Base-by-base conservation (phyloP, 2,888 invertebrate species). In the Drosophila heteroneura region DNA sequence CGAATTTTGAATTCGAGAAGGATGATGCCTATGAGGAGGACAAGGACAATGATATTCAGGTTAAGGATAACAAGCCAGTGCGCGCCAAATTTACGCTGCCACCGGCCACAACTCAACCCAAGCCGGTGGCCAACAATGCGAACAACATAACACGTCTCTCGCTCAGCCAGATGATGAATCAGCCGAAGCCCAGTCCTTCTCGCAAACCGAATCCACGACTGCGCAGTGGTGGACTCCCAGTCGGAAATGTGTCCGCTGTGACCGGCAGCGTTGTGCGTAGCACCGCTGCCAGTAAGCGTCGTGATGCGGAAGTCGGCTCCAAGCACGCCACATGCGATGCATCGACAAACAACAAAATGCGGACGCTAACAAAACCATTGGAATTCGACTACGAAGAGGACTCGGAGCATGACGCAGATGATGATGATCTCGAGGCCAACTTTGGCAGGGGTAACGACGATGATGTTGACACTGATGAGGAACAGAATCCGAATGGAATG, bases 351-450 rank as follows among this genome's bases (percentile, higher is more conserved):
- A 79, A 69, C 14, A 77, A 85, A 35, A 32, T 62, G 32, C 76
- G 76, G 22, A 44, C 67, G 0, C 22, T 74, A 16, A 28, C 83
- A 9, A 85, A 86, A 26, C 28, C 89, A 19, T 47, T 85, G 59
- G 82, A 85, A 16, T 77, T 75, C 28, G 86, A 91, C 10, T 85
- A 72, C 10, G 79, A 79, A 5, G 81, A 77, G 6, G 80, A 86
- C 35, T 85, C 76, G 5, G 81, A 79, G 30, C 69, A 59, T 26
- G 54, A 59, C 1, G 71, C 41, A 5, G 87, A 69, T 0, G 69
- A 68, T 12, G 82, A 84, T 7, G 74, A 78, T 9, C 70, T 41
- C 33, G 63, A 54, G 22, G 33, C 12, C 66, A 37, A 57, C 51
- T 69, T 41, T 35, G 57, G 22, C 6, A 59, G 77, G 44, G 65